Evolutionary conservation across 2,797 vertebrate genomes (phyloP).

Genomic region (Coreius guichenoti): DNA sequence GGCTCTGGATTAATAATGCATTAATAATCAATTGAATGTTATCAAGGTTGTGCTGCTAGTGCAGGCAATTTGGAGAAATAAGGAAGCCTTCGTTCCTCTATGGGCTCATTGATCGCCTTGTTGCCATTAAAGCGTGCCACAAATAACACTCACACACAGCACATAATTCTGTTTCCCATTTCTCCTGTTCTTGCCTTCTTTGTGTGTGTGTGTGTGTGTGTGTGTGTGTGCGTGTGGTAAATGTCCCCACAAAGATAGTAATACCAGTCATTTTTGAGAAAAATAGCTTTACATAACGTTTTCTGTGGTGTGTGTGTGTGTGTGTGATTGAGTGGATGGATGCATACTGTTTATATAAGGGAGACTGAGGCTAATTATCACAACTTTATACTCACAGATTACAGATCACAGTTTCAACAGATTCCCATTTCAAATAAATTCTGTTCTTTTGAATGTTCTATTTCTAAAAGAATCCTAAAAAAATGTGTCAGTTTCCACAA

Average conservation of each 20-base stretch:
- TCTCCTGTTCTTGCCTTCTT: not conserved
- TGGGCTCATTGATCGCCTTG: slow-evolving; percentile 58
- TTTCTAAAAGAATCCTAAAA: not conserved
- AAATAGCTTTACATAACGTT: too few relatives aligned
- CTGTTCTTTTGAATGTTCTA: not conserved
- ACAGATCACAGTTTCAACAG: not conserved
- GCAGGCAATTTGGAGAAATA: slow-evolving; percentile 67
- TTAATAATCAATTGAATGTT: slow-evolving; percentile 79
- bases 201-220: not conserved
- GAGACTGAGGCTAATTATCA: not conserved
- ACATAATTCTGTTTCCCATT: slow-evolving; percentile 55
- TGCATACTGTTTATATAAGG: not conserved
- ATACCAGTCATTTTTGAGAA: too few relatives aligned
- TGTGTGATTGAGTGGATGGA: not conserved
- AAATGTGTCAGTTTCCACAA: not conserved
- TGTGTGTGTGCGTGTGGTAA: too few relatives aligned
- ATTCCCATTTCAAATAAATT: not conserved
- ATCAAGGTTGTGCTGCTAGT: slow-evolving; percentile 70
- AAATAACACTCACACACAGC: slow-evolving; percentile 54
- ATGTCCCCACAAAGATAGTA: too few relatives aligned
- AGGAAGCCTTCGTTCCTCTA: slow-evolving; percentile 61
- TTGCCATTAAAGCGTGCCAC: slow-evolving; percentile 34
- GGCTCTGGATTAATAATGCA: slow-evolving; percentile 75
- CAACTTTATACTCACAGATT: not conserved
- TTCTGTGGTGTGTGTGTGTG: too few relatives aligned